A percentile compares a stretch with the other conserved stretches of the same genome.
Conservation (phyloP, 2,113 vertebrate species). For the Syngnathus scovelli region DNA sequence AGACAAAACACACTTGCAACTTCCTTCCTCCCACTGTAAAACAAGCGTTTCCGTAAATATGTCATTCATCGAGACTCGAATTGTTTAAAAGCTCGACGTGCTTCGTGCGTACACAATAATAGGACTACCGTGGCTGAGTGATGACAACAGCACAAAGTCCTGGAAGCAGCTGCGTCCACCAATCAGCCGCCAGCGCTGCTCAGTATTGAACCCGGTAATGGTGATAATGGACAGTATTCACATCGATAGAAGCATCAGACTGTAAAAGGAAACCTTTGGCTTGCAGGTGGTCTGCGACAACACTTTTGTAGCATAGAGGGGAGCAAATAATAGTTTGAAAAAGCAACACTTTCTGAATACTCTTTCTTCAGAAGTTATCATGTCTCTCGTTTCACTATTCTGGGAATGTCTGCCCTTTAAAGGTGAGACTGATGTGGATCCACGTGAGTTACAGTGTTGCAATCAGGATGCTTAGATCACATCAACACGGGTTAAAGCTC, state of each 20-base stretch:
- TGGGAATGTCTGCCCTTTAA: conserved; percentile 6
- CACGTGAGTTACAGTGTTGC: background rate
- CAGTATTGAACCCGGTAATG: conserved; percentile 66
- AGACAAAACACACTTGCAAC: background rate
- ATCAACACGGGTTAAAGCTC: background rate
- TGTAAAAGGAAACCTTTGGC: conserved; percentile 49
- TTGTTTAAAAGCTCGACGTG: background rate
- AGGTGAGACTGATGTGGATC: background rate
- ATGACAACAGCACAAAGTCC: conserved; percentile 48
- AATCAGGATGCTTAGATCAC: background rate
- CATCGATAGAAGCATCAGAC: conserved; percentile 56
- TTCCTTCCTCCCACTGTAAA: conserved; percentile 19
- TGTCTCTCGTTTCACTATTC: background rate
- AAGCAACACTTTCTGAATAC: background rate
- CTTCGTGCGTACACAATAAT: conserved; percentile 11
- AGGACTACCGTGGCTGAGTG: background rate
- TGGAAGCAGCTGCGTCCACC: conserved; percentile 32
- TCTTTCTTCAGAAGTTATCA: background rate
- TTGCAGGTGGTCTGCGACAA: background rate
- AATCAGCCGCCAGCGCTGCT: conserved; percentile 22
- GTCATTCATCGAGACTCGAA: conserved; percentile 25
- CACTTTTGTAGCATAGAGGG: background rate
- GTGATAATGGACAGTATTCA: conserved; percentile 64
- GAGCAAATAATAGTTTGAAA: background rate
- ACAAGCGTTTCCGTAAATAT: conserved; percentile 29